A percentile compares a stretch with the other conserved stretches of the same genome.
Evolutionary conservation across 2,797 vertebrate genomes (phyloP).

Genomic region (Australoheros facetus): DNA sequence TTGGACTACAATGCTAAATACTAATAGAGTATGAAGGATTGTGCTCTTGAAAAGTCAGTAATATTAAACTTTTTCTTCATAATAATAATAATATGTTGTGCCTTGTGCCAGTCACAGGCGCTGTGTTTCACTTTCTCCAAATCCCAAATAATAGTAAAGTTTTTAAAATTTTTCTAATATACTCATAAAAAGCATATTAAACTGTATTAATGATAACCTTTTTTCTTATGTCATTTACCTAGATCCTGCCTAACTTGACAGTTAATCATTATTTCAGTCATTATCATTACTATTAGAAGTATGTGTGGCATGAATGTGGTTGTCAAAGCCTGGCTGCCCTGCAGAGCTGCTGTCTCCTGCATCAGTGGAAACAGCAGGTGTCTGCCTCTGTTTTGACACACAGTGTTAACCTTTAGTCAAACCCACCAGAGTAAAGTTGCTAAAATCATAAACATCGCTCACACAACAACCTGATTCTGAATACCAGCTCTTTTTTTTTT

Average conservation of each 20-base stretch:
- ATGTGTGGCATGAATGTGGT: neutral
- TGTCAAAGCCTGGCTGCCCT: neutral
- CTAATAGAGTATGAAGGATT: neutral
- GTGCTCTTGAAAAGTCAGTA: neutral
- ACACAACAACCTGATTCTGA: too few relatives aligned
- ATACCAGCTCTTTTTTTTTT: too few relatives aligned
- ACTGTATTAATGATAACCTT: neutral
- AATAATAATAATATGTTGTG: neutral
- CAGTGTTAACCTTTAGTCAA: conserved; percentile 15
- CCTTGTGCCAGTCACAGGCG: neutral
- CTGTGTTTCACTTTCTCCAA: neutral
- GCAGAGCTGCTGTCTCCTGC: neutral
- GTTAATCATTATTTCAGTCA: neutral
- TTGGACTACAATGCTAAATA: neutral
- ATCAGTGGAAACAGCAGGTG: conserved; percentile 10
- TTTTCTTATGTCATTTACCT: neutral
- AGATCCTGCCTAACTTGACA: neutral
- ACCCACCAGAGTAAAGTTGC: conserved; percentile 1
- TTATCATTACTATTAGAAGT: neutral
- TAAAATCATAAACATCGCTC: neutral
- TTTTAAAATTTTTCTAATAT: neutral
- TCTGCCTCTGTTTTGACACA: conserved; percentile 22
- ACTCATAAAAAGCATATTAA: neutral
- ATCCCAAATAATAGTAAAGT: neutral
- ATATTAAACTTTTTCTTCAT: too few relatives aligned